Percentiles rank a stretch among this genome's conserved stretches.
phyloP scores from a whole-genome alignment of 2,888 invertebrate genomes.

The Sinotaia quadrata region DNA sequence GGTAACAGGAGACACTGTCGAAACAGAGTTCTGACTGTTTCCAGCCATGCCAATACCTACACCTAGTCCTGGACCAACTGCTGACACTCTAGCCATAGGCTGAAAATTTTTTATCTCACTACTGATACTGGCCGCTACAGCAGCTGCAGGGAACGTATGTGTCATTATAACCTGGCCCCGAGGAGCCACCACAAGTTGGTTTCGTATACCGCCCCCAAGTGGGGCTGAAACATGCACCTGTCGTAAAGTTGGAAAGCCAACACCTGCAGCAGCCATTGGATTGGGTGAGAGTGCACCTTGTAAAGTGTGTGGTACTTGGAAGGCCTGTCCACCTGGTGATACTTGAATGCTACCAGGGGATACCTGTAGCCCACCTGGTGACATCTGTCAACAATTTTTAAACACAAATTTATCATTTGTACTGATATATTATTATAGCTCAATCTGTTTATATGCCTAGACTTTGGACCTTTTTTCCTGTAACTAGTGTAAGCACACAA shows the following conservation, averaged over 20 bases:
- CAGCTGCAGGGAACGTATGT: constrained; percentile 12
- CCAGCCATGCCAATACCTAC: neutral
- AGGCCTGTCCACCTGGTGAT: constrained; percentile 19
- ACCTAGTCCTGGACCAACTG: constrained; percentile 1
- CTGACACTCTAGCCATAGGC: neutral
- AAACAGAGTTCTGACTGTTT: neutral
- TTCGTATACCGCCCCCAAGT: constrained; percentile 12
- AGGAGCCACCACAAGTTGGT: constrained; percentile 31
- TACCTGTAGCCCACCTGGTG: constrained; percentile 21
- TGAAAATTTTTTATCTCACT: constrained; percentile 15
- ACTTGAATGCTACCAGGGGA: constrained; percentile 24
- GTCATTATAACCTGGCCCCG: constrained; percentile 40
- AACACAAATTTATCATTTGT: too few species aligned
- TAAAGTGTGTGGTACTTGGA: constrained; percentile 8
- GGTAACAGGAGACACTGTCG: neutral
- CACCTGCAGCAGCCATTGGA: constrained; percentile 7
- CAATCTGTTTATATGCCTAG: too few species aligned
- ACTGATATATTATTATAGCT: too few species aligned
- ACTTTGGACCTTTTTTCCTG: too few species aligned
- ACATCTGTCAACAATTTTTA: constrained; percentile 14
- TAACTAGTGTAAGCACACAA: too few species aligned
- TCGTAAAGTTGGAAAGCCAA: constrained; percentile 9
- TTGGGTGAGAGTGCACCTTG: constrained; percentile 19
- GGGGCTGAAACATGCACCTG: constrained; percentile 19
- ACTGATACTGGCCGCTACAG: neutral